Evolutionary conservation across 2,888 invertebrate genomes (phyloP), one percentile per base, ranked within the genome.

Genomic region (Chironomus tentans): DNA sequence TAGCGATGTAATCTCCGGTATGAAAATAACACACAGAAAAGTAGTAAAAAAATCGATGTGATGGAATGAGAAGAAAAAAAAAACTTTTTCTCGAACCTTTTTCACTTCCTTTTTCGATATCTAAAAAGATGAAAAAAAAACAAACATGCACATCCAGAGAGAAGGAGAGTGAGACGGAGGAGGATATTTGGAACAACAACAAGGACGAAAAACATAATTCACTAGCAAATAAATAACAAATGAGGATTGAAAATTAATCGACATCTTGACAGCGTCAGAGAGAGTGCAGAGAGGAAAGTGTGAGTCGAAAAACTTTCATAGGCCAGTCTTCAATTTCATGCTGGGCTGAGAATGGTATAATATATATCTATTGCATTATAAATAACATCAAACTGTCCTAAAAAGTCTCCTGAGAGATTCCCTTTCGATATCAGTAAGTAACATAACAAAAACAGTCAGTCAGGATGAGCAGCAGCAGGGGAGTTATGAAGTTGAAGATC

Each of bases 211-310:
- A 38, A 65, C 65, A 65, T 24, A 65, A 65, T 65, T 65, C 65
- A 65, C 65, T 65, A 22, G 68, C 38, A 68, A 68, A 68, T 70
- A 50, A 70, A 70, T 70, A 48, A 70, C 70, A 50, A 68, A 50
- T 70, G 70, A 70, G 46, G 50, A 62, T 73, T 73, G 28, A 15
- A 73, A 71, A 73, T 62, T 73, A 73, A 73, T 73, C 72, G 72
- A 73, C 72, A 73, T 28, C 62, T 62, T 73, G 72, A 73, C 72
- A 73, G 72, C 61, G 4, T 18, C 65, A 18, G 56, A 46, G 38
- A 7, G 38, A 68, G 38, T 15, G 21, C 12, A 62, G 18, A 65
- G 24, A 18, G n/a, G 50, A 56, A 24, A 28, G 24, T 6, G 18
- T 50, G 24, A 18, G 15, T 15, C 50, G 18, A 15, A 18, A 56